These are phyloP conservation scores for Prorops nasuta DNA, from an alignment of 1,140 invertebrate species.

Conservation along the genomic window DNA sequence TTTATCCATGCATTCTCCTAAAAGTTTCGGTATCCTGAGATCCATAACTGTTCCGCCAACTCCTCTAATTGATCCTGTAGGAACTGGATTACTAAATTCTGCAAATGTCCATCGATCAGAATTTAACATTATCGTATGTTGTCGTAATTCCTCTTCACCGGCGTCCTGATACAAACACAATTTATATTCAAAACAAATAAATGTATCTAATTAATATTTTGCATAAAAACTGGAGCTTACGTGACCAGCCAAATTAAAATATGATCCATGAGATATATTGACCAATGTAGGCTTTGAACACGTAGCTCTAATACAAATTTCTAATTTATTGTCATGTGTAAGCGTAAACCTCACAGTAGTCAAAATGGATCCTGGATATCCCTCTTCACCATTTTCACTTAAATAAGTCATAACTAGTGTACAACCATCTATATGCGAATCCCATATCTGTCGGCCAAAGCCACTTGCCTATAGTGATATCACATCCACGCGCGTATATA, in stretches of 20 bases:
- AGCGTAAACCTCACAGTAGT: conserved; percentile 71
- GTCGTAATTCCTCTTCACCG: conserved; percentile 58
- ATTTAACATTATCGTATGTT: conserved; percentile 72
- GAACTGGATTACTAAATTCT: conserved; percentile 63
- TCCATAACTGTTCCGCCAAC: conserved; percentile 64
- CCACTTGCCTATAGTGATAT: conserved; percentile 29
- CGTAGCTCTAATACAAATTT: conserved; percentile 70
- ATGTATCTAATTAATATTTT: neutral
- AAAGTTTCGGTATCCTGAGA: conserved; percentile 54
- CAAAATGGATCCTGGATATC: conserved; percentile 75
- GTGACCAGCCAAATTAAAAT: conserved; percentile 89
- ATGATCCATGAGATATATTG: conserved; percentile 88
- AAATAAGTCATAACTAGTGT: conserved; percentile 67
- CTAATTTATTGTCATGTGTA: conserved; percentile 68
- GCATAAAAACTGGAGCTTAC: conserved; percentile 34
- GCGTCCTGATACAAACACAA: conserved; percentile 24
- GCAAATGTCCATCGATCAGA: conserved; percentile 74
- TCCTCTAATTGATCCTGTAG: conserved; percentile 67
- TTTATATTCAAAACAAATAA: neutral
- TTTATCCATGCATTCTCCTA: conserved; percentile 52
- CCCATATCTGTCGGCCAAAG: conserved; percentile 45
- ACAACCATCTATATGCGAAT: conserved; percentile 54
- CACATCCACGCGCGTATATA: neutral
- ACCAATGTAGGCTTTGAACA: conserved; percentile 77
- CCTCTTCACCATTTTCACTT: conserved; percentile 82